phyloP scores from a whole-genome alignment of 2,113 vertebrate species.

The Psammodynastes pulverulentus region DNA sequence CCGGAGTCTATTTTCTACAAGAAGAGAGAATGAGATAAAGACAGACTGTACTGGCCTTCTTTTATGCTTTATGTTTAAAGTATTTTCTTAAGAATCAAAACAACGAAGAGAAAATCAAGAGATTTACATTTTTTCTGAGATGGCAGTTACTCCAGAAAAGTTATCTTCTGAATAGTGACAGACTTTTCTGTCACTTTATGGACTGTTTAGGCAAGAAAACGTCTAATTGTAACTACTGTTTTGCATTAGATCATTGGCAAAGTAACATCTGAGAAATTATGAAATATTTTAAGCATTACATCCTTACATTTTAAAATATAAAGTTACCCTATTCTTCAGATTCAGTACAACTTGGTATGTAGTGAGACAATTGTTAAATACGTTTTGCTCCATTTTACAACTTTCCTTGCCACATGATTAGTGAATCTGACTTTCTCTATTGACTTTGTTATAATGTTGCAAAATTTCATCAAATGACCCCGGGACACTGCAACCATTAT shows the following conservation, averaged over 20 bases:
- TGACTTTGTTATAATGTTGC: not conserved
- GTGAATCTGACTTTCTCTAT: not conserved
- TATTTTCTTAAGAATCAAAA: slow-evolving; percentile 41
- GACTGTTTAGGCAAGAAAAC: not conserved
- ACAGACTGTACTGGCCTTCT: slow-evolving; percentile 71
- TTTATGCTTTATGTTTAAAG: slow-evolving; percentile 56
- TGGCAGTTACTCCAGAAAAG: slow-evolving; percentile 30
- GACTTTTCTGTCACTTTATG: not conserved
- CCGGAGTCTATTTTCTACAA: slow-evolving; percentile 40
- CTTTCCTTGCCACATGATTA: not conserved
- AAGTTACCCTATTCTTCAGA: not conserved
- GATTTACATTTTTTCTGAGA: slow-evolving; percentile 45
- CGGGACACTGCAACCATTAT: not conserved
- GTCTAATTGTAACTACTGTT: not conserved
- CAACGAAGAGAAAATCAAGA: slow-evolving; percentile 49
- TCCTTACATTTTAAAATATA: not conserved
- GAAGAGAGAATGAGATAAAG: slow-evolving; percentile 68
- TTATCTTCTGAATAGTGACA: slow-evolving; percentile 23
- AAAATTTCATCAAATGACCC: not conserved
- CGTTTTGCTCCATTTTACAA: not conserved
- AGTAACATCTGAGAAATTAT: slow-evolving; percentile 6
- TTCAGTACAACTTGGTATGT: not conserved
- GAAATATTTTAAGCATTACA: not conserved
- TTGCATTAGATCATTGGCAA: not conserved
- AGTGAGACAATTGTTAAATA: not conserved